Conservation (phyloP, 2,797 vertebrate species). For the Vipera ursinii region DNA sequence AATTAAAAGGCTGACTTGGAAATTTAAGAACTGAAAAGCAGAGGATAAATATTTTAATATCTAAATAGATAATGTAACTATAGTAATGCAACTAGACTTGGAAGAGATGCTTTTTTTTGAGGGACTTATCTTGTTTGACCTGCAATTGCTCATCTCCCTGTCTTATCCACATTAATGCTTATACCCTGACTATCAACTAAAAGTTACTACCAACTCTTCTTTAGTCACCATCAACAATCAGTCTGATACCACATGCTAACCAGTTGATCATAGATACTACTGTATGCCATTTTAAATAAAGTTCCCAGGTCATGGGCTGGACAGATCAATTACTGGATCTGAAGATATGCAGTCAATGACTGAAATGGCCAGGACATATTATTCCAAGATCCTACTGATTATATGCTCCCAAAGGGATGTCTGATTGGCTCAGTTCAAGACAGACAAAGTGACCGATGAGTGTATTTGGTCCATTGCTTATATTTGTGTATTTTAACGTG, state of each 20-base stretch:
- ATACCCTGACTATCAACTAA: not conserved
- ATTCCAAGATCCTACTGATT: not conserved
- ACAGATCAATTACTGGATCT: not conserved
- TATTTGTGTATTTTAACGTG: not conserved
- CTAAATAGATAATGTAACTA: not conserved
- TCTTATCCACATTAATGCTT: not conserved
- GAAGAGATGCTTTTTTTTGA: not conserved
- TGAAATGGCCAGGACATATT: not conserved
- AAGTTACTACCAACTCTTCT: not conserved
- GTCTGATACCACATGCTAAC: not conserved
- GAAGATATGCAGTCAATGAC: not conserved
- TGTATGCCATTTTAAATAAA: not conserved
- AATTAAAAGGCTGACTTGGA: not conserved
- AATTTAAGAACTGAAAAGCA: not conserved
- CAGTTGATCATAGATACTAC: not conserved
- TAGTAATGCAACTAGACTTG: not conserved
- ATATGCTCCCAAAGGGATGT: not conserved
- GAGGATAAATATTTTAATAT: not conserved
- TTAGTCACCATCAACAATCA: not conserved
- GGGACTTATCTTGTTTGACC: not conserved
- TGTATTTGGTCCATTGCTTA: not conserved
- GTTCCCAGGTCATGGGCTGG: not conserved
- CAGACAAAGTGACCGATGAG: not conserved
- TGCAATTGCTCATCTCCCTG: not conserved
- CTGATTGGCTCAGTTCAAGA: not conserved